A percentile compares a stretch with the other conserved stretches of the same genome.
Evolutionary conservation across 2,888 invertebrate species (phyloP).

Genomic region (Agrotis exclamationis): DNA sequence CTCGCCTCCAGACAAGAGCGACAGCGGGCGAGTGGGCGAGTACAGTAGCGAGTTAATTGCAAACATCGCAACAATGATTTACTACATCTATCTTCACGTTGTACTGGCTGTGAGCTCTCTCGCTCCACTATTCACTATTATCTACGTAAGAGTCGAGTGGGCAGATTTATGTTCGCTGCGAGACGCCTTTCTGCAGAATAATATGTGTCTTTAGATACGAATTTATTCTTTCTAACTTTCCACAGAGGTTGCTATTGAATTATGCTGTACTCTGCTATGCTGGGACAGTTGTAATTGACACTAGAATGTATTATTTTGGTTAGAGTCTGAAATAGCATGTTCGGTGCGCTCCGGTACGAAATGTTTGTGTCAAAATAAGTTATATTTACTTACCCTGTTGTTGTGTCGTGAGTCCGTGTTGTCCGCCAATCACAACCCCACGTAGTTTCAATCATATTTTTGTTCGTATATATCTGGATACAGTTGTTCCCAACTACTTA

Average conservation of each 20-base stretch:
- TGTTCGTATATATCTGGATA: too few relatives aligned
- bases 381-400: not conserved
- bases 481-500: not conserved
- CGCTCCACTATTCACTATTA: constrained; percentile 68
- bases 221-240: constrained; percentile 60
- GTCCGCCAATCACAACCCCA: too few relatives aligned
- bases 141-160: constrained; percentile 66
- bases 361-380: constrained; percentile 12
- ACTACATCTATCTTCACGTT: constrained; percentile 62
- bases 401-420: not conserved
- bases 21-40: constrained; percentile 48
- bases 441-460: too few relatives aligned
- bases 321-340: constrained; percentile 9
- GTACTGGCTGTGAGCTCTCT: constrained; percentile 56
- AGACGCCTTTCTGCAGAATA: constrained; percentile 62
- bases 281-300: constrained; percentile 52
- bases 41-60: constrained; percentile 69
- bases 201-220: constrained; percentile 64
- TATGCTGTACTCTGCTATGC: constrained; percentile 32
- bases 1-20: constrained; percentile 47
- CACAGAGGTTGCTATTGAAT: constrained; percentile 58
- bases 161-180: constrained; percentile 65
- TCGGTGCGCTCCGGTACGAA: constrained; percentile 7
- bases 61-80: constrained; percentile 76
- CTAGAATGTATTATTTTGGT: constrained; percentile 43